Evolutionary conservation across 2,888 invertebrate genomes (phyloP).

Genomic region (Carabus problematicus): DNA sequence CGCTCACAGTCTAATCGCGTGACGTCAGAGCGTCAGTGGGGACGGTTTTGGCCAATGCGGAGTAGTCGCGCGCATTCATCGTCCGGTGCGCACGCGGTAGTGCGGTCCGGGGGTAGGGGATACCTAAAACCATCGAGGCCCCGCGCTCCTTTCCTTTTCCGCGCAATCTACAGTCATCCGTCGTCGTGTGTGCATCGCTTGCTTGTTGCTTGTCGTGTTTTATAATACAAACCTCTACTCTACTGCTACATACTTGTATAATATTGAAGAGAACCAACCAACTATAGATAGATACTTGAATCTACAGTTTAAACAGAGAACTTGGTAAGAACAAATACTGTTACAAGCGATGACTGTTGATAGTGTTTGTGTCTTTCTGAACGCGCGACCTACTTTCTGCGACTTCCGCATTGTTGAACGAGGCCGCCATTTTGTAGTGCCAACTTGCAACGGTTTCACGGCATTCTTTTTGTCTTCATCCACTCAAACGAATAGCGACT

Average conservation of each 20-base stretch:
- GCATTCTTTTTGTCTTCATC: slow-evolving; percentile 10
- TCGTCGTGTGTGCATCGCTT: slow-evolving; percentile 29
- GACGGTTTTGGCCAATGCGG: slow-evolving; percentile 40
- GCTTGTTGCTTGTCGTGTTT: slow-evolving; percentile 1
- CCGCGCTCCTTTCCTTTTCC: slow-evolving; percentile 35
- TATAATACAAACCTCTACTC: no score
- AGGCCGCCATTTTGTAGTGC: slow-evolving; percentile 40
- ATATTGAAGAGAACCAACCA: not conserved
- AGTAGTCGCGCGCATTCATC: slow-evolving; percentile 39
- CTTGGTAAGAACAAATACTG: no score
- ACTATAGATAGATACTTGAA: no score
- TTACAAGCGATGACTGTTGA: slow-evolving; percentile 4
- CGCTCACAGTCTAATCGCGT: slow-evolving; percentile 37
- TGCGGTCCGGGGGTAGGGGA: slow-evolving; percentile 5
- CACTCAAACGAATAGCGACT: slow-evolving; percentile 18
- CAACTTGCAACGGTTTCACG: slow-evolving; percentile 20
- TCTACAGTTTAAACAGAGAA: no score
- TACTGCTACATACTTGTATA: no score
- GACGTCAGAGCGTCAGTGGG: slow-evolving; percentile 36
- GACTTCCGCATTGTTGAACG: slow-evolving; percentile 42
- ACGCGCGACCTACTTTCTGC: slow-evolving; percentile 36
- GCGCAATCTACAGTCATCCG: slow-evolving; percentile 30
- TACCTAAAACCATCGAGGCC: slow-evolving; percentile 20
- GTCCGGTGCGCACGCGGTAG: not conserved
- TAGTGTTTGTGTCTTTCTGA: slow-evolving; percentile 25